These are phyloP conservation scores for Priocnemis perturbator DNA, from an alignment of 2,888 invertebrate genomes.

Conservation along the genomic window DNA sequence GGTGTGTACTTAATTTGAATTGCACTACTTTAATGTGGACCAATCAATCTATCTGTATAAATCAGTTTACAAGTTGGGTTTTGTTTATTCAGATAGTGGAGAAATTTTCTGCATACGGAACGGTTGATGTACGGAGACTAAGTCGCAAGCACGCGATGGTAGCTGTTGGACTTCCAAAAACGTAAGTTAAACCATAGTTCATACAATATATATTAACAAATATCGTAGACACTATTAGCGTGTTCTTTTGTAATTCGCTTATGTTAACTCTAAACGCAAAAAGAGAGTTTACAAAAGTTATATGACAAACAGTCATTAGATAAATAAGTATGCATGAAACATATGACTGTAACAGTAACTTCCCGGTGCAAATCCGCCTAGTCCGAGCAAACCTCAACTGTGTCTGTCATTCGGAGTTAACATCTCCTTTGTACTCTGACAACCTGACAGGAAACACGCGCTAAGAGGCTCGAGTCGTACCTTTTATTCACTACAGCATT, in stretches of 20 bases:
- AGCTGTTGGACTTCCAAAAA: slow-evolving; percentile 74
- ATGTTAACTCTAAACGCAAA: no score
- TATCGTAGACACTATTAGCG: no score
- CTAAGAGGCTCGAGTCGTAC: slow-evolving; percentile 27
- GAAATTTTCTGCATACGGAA: slow-evolving; percentile 79
- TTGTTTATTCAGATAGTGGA: slow-evolving; percentile 76
- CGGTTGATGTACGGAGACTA: slow-evolving; percentile 80
- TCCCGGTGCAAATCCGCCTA: no score
- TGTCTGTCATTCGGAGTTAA: slow-evolving; percentile 32
- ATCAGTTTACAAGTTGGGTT: slow-evolving; percentile 2
- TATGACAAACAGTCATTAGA: no score
- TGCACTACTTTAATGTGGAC: background rate
- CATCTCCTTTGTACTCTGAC: slow-evolving; percentile 37
- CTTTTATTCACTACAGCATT: slow-evolving; percentile 32
- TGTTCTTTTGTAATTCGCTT: no score
- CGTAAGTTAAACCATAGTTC: background rate
- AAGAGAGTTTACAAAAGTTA: no score
- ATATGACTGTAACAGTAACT: no score
- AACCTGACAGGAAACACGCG: slow-evolving; percentile 41
- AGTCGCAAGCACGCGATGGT: slow-evolving; percentile 77
- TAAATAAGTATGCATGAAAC: no score
- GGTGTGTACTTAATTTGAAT: slow-evolving; percentile 23
- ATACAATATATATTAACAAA: background rate
- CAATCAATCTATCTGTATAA: background rate
- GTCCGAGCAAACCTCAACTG: background rate